phyloP scores from a whole-genome alignment of 1,140 invertebrate species.

The Melanaphis sacchari region DNA sequence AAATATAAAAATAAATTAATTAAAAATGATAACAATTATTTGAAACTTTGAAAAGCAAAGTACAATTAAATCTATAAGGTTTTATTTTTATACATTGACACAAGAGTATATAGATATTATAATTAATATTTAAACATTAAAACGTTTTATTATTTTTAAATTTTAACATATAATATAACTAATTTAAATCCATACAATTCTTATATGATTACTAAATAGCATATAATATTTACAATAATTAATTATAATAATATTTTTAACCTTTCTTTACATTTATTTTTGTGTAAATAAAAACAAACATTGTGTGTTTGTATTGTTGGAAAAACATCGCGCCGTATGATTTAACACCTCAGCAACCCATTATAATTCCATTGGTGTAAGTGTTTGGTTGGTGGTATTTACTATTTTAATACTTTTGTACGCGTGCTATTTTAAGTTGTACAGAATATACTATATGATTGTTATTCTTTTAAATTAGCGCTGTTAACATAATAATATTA shows the following conservation, averaged over 20 bases:
- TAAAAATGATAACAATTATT: neutral
- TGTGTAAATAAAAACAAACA: neutral
- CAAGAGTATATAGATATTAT: neutral
- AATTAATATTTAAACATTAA: neutral
- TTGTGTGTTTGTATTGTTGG: neutral
- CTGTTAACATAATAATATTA: neutral
- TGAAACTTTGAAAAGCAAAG: neutral
- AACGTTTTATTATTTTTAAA: no score
- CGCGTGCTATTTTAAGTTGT: neutral
- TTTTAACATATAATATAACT: neutral
- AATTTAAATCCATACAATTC: neutral
- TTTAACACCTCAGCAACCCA: neutral
- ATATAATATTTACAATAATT: neutral
- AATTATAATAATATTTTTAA: neutral
- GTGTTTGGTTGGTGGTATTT: neutral
- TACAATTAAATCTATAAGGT: neutral
- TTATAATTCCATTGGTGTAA: neutral
- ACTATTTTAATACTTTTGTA: neutral
- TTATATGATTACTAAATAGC: neutral
- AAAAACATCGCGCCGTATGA: neutral
- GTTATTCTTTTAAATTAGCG: neutral
- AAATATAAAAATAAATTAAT: neutral
- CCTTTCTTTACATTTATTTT: neutral
- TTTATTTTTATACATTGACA: neutral
- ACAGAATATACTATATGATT: neutral